Evolutionary conservation across 2,797 vertebrate genomes (phyloP).

Genomic region (Acanthiza pusilla): DNA sequence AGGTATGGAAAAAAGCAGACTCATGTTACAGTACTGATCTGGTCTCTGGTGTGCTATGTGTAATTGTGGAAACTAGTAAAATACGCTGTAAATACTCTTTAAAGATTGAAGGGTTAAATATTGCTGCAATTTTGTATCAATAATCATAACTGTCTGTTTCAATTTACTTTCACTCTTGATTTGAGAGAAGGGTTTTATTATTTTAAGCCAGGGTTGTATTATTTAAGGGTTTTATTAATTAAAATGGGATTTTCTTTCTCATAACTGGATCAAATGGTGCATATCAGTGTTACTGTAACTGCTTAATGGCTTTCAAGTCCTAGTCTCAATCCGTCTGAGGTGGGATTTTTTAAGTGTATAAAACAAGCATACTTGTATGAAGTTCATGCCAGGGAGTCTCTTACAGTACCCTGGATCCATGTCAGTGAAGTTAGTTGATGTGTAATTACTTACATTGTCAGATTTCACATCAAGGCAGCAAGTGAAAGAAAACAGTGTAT

Average conservation of each 20-base stretch:
- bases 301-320: background rate
- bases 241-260: background rate
- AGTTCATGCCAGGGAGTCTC: background rate
- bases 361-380: background rate
- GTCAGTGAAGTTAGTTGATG: background rate
- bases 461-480: background rate
- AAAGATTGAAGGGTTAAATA: background rate
- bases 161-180: background rate
- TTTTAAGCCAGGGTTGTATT: background rate
- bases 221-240: background rate
- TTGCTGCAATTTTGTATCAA: background rate
- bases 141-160: background rate
- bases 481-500: background rate
- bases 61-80: background rate
- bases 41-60: background rate
- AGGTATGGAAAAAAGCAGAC: constrained; percentile 75
- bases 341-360: background rate
- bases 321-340: background rate
- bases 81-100: background rate
- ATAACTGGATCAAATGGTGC: background rate
- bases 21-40: background rate
- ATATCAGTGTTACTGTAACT: background rate
- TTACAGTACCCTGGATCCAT: background rate
- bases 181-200: background rate
- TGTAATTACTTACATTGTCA: background rate